A percentile compares a stretch with the other conserved stretches of the same genome.
Evolutionary conservation across 2,888 invertebrate species (phyloP).

Genomic region (Cryptophagus acutangulus): DNA sequence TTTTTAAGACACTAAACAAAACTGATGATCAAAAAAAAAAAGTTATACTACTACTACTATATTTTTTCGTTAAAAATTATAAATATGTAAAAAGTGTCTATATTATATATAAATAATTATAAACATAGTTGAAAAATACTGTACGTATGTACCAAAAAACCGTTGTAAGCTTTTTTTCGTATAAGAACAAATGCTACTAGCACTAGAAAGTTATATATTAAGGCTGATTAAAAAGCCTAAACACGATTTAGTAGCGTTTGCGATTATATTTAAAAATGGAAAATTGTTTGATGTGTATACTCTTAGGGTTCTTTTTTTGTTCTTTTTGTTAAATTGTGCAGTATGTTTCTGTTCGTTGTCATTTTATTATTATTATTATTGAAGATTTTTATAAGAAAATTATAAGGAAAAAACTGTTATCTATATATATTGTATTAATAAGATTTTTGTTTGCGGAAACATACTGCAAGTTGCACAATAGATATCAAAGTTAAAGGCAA

Average conservation of each 20-base stretch:
- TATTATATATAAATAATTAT: no score
- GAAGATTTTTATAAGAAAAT: not conserved
- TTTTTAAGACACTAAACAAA: no score
- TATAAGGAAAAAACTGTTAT: not conserved
- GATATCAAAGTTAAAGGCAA: slow-evolving; percentile 33
- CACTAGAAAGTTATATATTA: not conserved
- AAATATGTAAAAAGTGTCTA: no score
- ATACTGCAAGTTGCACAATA: slow-evolving; percentile 23
- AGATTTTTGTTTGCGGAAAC: slow-evolving; percentile 17
- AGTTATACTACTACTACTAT: no score
- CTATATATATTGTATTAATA: not conserved
- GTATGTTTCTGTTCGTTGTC: slow-evolving; percentile 18
- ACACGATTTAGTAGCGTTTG: no score
- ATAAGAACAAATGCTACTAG: slow-evolving; percentile 1
- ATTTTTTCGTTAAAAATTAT: no score
- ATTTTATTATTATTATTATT: not conserved
- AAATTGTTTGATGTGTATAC: slow-evolving; percentile 27
- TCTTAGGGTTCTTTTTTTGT: slow-evolving; percentile 20
- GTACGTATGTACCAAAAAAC: not conserved
- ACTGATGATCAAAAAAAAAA: no score
- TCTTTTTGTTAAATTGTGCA: slow-evolving; percentile 15
- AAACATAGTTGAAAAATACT: no score
- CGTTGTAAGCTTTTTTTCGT: slow-evolving; percentile 1
- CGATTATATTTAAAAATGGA: slow-evolving; percentile 2
- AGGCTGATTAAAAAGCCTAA: slow-evolving; percentile 1